A percentile compares a stretch with the other conserved stretches of the same genome.
Evolutionary conservation across 2,113 vertebrate genomes (phyloP).

Genomic region (Platysternon megacephalum): DNA sequence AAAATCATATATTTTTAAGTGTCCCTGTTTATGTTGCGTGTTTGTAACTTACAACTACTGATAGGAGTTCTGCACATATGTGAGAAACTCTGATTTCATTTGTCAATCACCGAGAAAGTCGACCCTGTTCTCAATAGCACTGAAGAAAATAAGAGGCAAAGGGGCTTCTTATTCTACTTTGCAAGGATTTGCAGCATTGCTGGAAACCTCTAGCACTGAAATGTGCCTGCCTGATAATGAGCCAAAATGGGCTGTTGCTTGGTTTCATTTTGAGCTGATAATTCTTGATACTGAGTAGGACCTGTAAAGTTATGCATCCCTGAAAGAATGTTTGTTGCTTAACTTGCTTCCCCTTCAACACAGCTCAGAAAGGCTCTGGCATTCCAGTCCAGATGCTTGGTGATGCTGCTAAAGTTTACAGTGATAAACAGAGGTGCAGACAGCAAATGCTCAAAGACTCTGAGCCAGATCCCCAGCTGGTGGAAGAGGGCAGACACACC

Average conservation of each 20-base stretch:
- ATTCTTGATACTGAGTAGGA: not conserved
- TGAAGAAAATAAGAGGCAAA: constrained; percentile 59
- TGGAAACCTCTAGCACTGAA: constrained; percentile 49
- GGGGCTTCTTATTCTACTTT: constrained; percentile 5
- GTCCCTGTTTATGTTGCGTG: not conserved
- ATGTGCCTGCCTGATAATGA: not conserved
- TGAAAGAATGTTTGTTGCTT: not conserved
- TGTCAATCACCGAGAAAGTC: not conserved
- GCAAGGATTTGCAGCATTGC: constrained; percentile 56
- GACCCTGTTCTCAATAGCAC: not conserved
- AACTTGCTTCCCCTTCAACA: rapidly evolving
- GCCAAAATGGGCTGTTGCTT: not conserved
- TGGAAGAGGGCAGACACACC: rapidly evolving
- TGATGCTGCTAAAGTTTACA: rapidly evolving
- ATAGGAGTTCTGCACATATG: constrained; percentile 33
- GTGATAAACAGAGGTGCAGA: rapidly evolving
- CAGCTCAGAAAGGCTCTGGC: rapidly evolving
- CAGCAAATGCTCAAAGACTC: not conserved
- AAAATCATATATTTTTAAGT: not conserved
- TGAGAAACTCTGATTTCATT: rapidly evolving
- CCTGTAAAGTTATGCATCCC: not conserved
- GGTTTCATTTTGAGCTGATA: not conserved
- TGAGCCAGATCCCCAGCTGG: not conserved
- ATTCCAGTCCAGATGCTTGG: not conserved
- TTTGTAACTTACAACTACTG: constrained; percentile 22